phyloP scores from a whole-genome alignment of 2,113 vertebrate genomes.

The Ibidorhyncha struthersii region DNA sequence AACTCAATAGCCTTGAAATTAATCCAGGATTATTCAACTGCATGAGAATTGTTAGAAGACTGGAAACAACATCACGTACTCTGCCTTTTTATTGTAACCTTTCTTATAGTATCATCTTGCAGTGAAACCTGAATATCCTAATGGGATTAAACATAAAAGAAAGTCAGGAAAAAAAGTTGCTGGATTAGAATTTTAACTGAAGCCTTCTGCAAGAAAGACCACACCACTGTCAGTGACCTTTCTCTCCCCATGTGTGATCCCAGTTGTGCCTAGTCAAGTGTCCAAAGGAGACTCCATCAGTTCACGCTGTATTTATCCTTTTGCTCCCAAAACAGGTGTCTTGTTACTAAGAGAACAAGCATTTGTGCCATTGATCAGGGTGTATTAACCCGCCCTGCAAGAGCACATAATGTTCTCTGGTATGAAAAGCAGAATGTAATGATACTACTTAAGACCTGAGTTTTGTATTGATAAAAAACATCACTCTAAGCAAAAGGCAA shows the following conservation, averaged over 20 bases:
- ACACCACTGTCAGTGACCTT: conserved; percentile 53
- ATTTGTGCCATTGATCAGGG: neutral
- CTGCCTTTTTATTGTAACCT: conserved; percentile 58
- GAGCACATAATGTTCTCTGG: neutral
- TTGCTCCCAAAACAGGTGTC: conserved; percentile 63
- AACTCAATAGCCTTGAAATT: conserved; percentile 64
- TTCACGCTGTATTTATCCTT: conserved; percentile 51
- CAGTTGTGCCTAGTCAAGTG: conserved; percentile 41
- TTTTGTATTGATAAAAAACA: neutral
- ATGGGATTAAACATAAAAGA: conserved; percentile 75
- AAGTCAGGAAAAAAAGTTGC: conserved; percentile 3
- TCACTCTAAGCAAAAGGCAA: neutral
- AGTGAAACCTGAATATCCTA: conserved; percentile 74
- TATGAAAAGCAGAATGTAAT: neutral
- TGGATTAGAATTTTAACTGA: conserved; percentile 65
- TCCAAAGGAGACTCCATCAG: conserved; percentile 46
- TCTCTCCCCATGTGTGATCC: conserved; percentile 10
- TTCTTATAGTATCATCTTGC: conserved; percentile 72
- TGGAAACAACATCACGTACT: conserved; percentile 39
- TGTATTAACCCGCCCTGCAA: neutral
- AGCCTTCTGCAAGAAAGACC: conserved; percentile 63
- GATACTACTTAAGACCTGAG: neutral
- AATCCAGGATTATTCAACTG: conserved; percentile 69
- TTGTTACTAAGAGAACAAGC: conserved; percentile 50
- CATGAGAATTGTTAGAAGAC: conserved; percentile 52